Evolutionary conservation across 2,888 invertebrate genomes (phyloP).

Genomic region (Protophormia terraenovae): DNA sequence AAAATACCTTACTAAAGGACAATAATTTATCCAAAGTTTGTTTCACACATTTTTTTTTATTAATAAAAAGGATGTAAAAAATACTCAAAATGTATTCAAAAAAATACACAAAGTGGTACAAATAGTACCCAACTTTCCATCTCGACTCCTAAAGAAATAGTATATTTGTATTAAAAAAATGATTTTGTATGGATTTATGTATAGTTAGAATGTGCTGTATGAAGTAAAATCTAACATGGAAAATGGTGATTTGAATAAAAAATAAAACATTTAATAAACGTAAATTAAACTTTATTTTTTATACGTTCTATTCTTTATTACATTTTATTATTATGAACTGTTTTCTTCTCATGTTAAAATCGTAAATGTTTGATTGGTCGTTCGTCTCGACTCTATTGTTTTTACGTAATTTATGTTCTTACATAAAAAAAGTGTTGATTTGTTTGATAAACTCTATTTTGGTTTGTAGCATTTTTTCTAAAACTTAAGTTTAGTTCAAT

Average conservation of each 20-base stretch:
- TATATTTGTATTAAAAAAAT: not conserved
- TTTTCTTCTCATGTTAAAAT: slow-evolving; percentile 10
- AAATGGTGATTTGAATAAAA: not conserved
- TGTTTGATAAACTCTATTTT: slow-evolving; percentile 11
- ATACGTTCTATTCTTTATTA: slow-evolving; percentile 1
- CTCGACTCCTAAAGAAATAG: not conserved
- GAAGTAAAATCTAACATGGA: not conserved
- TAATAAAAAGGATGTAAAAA: too few relatives aligned
- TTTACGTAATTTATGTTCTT: slow-evolving; percentile 45
- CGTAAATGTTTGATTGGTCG: slow-evolving; percentile 30
- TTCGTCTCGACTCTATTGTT: slow-evolving; percentile 16
- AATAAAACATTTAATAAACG: slow-evolving; percentile 16
- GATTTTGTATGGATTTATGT: not conserved
- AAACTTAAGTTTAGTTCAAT: slow-evolving; percentile 20
- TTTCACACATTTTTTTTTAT: too few relatives aligned
- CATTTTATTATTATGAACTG: slow-evolving; percentile 42
- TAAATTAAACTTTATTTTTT: not conserved
- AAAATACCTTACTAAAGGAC: too few relatives aligned
- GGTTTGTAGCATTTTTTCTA: too few relatives aligned
- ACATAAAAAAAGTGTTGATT: slow-evolving; percentile 51
- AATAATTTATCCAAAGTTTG: too few relatives aligned
- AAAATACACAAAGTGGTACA: not conserved
- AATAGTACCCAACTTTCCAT: not conserved
- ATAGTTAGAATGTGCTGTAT: not conserved
- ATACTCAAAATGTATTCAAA: not conserved